Evolutionary conservation across 1,140 invertebrate species (phyloP).

Genomic region (Chionoecetes opilio): DNA sequence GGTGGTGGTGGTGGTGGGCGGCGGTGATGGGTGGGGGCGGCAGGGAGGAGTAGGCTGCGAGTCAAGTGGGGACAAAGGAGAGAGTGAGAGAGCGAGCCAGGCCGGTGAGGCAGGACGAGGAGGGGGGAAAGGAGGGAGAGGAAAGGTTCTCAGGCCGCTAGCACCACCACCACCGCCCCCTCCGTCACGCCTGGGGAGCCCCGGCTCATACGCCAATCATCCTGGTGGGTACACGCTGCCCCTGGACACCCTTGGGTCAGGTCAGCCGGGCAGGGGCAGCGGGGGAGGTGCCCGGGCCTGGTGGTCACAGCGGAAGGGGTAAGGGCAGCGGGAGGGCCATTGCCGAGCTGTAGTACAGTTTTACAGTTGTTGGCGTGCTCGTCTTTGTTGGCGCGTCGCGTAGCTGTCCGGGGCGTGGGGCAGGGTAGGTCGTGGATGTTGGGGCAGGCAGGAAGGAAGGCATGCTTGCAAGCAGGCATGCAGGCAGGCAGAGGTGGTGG

Average conservation of each 20-base stretch:
- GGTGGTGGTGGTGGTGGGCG: background rate
- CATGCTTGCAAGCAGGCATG: background rate
- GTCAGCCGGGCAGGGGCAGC: slow-evolving; percentile 38
- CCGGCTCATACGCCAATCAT: slow-evolving; percentile 61
- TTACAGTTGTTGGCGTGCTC: background rate
- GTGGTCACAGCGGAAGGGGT: background rate
- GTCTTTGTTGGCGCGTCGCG: slow-evolving; percentile 14
- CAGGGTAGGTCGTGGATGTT: background rate
- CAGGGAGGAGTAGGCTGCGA: background rate
- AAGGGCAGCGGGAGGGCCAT: background rate
- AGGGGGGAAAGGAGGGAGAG: background rate
- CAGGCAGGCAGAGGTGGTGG: background rate
- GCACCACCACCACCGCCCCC: background rate
- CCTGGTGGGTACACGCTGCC: slow-evolving; percentile 22
- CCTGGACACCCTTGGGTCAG: background rate
- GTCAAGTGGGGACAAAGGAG: slow-evolving; percentile 25
- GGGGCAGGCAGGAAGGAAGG: background rate
- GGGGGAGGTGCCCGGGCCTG: background rate
- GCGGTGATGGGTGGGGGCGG: background rate
- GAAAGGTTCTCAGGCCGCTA: slow-evolving; percentile 24
- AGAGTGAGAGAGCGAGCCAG: slow-evolving; percentile 15
- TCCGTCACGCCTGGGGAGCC: slow-evolving; percentile 59
- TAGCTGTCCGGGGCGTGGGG: background rate
- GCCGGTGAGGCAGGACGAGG: background rate
- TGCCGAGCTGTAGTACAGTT: background rate